These are phyloP conservation scores for Agriopis leucophaearia DNA, from an alignment of 2,888 invertebrate species.

Conservation along the genomic window DNA sequence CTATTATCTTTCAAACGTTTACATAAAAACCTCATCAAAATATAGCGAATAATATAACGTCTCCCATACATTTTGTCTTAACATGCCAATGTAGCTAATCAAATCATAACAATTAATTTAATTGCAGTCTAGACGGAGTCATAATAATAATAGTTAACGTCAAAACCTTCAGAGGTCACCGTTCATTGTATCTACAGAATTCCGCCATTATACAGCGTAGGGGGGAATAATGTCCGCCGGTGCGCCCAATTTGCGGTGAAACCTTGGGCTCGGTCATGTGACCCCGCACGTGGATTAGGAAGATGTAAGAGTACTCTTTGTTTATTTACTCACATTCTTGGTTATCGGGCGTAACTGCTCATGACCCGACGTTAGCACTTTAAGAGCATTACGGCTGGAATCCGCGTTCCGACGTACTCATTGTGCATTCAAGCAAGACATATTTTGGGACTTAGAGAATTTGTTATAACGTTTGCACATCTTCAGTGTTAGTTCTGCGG, in stretches of 20 bases:
- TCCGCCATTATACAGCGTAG: slow-evolving; percentile 51
- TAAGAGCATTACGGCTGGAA: slow-evolving; percentile 28
- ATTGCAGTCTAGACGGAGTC: slow-evolving; percentile 37
- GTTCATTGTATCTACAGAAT: slow-evolving; percentile 49
- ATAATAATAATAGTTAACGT: slow-evolving; percentile 48
- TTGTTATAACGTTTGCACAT: slow-evolving; percentile 28
- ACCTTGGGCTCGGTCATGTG: slow-evolving; percentile 19
- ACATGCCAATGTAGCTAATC: slow-evolving; percentile 25
- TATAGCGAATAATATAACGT: slow-evolving; percentile 20
- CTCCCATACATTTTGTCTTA: slow-evolving; percentile 23
- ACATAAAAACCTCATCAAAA: slow-evolving; percentile 37
- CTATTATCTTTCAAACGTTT: background rate
- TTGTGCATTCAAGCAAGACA: slow-evolving; percentile 36
- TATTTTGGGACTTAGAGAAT: slow-evolving; percentile 31
- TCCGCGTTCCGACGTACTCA: slow-evolving; percentile 27
- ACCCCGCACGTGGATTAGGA: slow-evolving; percentile 6
- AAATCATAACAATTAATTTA: slow-evolving; percentile 40
- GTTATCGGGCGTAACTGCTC: slow-evolving; percentile 35
- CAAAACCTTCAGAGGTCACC: slow-evolving; percentile 43
- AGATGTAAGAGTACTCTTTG: slow-evolving; percentile 32
- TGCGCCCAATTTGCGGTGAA: slow-evolving; percentile 53
- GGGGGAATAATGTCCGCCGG: slow-evolving; percentile 50
- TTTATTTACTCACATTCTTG: slow-evolving; percentile 43
- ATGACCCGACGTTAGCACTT: slow-evolving; percentile 38
- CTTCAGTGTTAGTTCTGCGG: slow-evolving; percentile 17